phyloP scores from a whole-genome alignment of 2,888 invertebrate species.

The Omphaloscelis lunosa region DNA sequence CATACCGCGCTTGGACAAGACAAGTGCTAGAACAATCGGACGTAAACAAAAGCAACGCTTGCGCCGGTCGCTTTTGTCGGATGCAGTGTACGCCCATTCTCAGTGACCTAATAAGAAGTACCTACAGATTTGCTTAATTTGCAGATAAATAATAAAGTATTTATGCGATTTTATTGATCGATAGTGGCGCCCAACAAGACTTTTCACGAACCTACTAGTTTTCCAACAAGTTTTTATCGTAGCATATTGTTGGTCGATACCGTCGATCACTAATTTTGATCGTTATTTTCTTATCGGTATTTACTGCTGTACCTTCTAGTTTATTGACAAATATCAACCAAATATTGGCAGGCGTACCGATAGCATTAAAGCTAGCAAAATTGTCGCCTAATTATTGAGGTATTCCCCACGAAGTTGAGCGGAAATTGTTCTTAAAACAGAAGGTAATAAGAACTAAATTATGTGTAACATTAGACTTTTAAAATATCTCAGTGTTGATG shows the following conservation, averaged over 20 bases:
- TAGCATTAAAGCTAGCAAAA: not conserved
- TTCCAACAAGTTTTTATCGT: not conserved
- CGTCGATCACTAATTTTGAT: not conserved
- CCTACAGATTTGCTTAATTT: conserved; percentile 20
- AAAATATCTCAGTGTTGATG: conserved; percentile 26
- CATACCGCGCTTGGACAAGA: conserved; percentile 1
- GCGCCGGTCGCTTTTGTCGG: conserved; percentile 18
- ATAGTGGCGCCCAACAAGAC: not conserved
- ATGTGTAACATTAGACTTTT: conserved; percentile 9
- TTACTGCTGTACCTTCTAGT: not conserved
- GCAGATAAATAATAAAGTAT: not conserved
- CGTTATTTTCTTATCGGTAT: conserved; percentile 1
- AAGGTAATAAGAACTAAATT: conserved; percentile 20
- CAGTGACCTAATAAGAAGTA: conserved; percentile 35
- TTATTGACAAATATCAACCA: not conserved
- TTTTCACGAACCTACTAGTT: not conserved
- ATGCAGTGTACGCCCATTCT: conserved; percentile 30
- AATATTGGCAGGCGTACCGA: not conserved
- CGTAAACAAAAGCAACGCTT: conserved; percentile 32
- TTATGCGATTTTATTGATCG: conserved; percentile 11
- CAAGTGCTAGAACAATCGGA: conserved; percentile 22
- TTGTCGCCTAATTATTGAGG: not conserved
- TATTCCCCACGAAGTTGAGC: not conserved
- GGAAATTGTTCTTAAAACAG: conserved; percentile 14
- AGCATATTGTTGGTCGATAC: not conserved